Conservation (phyloP, 2,113 vertebrate genomes). For the Illadopsis cleaveri region DNA sequence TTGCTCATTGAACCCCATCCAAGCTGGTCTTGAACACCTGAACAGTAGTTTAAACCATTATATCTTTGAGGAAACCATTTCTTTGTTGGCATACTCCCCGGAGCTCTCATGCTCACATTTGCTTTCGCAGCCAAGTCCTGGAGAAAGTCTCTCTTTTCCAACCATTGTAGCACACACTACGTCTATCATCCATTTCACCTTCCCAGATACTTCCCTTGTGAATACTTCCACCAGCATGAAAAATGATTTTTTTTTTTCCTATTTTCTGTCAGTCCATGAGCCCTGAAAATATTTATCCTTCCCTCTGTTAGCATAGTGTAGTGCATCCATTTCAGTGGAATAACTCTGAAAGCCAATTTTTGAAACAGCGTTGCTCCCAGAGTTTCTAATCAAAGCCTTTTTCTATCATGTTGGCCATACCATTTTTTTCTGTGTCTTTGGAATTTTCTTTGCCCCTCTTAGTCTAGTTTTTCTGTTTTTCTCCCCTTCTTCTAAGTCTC, state of each 20-base stretch:
- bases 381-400: neutral
- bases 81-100: neutral
- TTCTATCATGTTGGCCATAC: neutral
- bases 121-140: neutral
- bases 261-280: neutral
- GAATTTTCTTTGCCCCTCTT: neutral
- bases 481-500: neutral
- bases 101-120: neutral
- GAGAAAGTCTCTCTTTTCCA: neutral
- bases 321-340: neutral
- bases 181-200: neutral
- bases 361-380: neutral
- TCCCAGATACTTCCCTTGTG: neutral
- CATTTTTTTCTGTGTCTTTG: neutral
- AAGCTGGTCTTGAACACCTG: neutral
- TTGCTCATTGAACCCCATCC: neutral
- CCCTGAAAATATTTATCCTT: neutral
- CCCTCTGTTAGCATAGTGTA: neutral
- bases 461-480: neutral
- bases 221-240: neutral
- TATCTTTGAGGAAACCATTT: neutral
- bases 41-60: neutral
- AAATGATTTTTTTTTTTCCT: neutral
- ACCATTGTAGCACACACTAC: neutral
- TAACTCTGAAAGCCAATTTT: neutral